These are phyloP conservation scores for Acanthurus lineatus DNA, from an alignment of 2,797 vertebrate species.

Conservation along the genomic window DNA sequence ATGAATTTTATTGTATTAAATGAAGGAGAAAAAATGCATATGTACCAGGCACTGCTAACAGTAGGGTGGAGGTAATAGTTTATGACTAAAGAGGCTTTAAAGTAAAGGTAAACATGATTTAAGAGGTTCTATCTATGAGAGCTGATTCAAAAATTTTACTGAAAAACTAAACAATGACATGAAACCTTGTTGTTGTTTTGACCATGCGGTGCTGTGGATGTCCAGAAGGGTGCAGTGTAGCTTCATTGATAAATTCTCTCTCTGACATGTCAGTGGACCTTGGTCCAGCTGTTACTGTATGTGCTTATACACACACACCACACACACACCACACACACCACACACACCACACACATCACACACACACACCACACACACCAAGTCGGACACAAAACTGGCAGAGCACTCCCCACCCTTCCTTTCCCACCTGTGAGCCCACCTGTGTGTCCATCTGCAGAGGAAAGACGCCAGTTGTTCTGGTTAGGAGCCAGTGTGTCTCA, in stretches of 20 bases:
- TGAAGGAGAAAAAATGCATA: background rate
- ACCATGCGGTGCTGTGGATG: constrained; percentile 40
- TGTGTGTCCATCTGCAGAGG: constrained; percentile 87
- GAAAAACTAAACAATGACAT: background rate
- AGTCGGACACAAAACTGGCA: constrained; percentile 86
- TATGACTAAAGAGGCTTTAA: background rate
- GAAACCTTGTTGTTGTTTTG: constrained; percentile 11
- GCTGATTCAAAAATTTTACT: background rate
- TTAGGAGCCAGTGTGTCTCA: constrained; percentile 84
- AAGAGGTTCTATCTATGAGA: background rate
- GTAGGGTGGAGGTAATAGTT: background rate
- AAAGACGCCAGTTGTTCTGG: constrained; percentile 86
- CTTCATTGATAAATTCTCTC: constrained; percentile 65
- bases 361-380: constrained; percentile 47
- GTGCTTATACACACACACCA: constrained; percentile 48
- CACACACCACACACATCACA: constrained; percentile 48
- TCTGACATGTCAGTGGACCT: constrained; percentile 62
- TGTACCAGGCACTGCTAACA: background rate
- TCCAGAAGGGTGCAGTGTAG: constrained; percentile 85
- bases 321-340: constrained; percentile 47
- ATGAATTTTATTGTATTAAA: background rate
- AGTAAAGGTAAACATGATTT: background rate
- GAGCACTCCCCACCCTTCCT: constrained; percentile 55
- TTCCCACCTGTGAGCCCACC: constrained; percentile 85
- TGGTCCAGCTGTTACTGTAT: constrained; percentile 82